These are phyloP conservation scores for Peromyscus nudipes DNA, from an alignment of 2,797 vertebrate species.

Conservation along the genomic window DNA sequence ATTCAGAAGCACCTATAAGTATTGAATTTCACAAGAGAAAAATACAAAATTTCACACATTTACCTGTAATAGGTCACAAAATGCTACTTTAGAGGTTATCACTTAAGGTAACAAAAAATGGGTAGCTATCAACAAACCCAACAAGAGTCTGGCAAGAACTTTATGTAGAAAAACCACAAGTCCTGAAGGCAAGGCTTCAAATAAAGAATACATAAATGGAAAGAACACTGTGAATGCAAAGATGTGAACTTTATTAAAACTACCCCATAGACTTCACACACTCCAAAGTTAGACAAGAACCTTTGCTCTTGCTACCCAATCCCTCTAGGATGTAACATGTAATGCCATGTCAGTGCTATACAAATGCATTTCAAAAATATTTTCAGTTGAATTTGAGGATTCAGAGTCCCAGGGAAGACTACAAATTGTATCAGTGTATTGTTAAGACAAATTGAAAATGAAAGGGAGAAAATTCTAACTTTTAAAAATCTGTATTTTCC, in stretches of 20 bases:
- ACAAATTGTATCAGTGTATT: not conserved
- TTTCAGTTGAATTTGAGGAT: not conserved
- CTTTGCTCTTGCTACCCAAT: not conserved
- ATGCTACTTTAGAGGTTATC: constrained; percentile 21
- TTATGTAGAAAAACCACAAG: constrained; percentile 22
- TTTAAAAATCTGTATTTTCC: not conserved
- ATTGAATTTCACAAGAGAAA: constrained; percentile 19
- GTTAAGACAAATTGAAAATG: not conserved
- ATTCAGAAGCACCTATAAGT: not conserved
- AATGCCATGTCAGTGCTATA: not conserved
- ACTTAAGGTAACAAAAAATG: constrained; percentile 48
- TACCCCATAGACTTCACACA: not conserved
- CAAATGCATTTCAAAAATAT: not conserved
- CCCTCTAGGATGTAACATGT: not conserved
- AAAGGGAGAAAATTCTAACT: not conserved
- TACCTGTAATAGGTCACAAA: constrained; percentile 18
- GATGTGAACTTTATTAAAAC: not conserved
- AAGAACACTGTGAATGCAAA: not conserved
- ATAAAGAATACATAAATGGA: not conserved
- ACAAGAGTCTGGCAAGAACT: not conserved
- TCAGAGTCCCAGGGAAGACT: not conserved
- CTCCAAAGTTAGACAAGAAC: not conserved
- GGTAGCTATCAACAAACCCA: not conserved
- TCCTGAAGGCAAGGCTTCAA: not conserved
- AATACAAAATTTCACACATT: constrained; percentile 1